Percentiles rank a stretch among this genome's conserved stretches.
Evolutionary conservation across 2,113 vertebrate species (phyloP).

Genomic region (Gallinago media): DNA sequence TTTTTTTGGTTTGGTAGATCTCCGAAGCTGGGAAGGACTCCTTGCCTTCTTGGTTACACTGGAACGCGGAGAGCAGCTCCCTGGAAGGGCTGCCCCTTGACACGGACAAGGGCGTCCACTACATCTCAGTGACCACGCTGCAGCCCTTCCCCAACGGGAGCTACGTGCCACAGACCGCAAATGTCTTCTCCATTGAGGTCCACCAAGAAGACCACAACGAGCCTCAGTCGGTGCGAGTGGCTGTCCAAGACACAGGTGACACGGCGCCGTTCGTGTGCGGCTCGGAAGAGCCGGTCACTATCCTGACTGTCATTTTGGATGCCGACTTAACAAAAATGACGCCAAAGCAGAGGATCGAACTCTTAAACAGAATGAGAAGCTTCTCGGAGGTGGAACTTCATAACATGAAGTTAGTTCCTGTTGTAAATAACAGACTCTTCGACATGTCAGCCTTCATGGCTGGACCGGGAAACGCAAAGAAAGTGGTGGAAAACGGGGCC

Average conservation of each 20-base stretch:
- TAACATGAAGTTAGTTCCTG: slow-evolving; percentile 92
- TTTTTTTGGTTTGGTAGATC: slow-evolving; percentile 75
- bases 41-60: slow-evolving; percentile 91
- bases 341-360: slow-evolving; percentile 86
- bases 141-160: slow-evolving; percentile 80
- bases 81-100: slow-evolving; percentile 92
- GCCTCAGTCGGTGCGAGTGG: slow-evolving; percentile 79
- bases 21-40: slow-evolving; percentile 87
- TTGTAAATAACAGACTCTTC: slow-evolving; percentile 96
- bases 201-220: slow-evolving; percentile 92
- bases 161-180: slow-evolving; percentile 79
- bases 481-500: slow-evolving; percentile 95
- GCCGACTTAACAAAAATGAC: slow-evolving; percentile 96
- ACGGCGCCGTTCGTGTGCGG: slow-evolving; percentile 81
- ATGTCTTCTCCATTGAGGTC: slow-evolving; percentile 93
- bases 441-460: slow-evolving; percentile 99
- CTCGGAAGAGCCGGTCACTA: slow-evolving; percentile 87
- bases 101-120: slow-evolving; percentile 92
- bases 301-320: slow-evolving; percentile 94
- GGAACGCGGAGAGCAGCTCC: slow-evolving; percentile 82
- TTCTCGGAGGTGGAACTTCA: slow-evolving; percentile 91
- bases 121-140: slow-evolving; percentile 84
- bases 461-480: slow-evolving; percentile 96
- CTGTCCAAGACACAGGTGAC: slow-evolving; percentile 77
- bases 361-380: slow-evolving; percentile 86